phyloP scores from a whole-genome alignment of 2,113 vertebrate species.

The Sinosuthora webbiana region DNA sequence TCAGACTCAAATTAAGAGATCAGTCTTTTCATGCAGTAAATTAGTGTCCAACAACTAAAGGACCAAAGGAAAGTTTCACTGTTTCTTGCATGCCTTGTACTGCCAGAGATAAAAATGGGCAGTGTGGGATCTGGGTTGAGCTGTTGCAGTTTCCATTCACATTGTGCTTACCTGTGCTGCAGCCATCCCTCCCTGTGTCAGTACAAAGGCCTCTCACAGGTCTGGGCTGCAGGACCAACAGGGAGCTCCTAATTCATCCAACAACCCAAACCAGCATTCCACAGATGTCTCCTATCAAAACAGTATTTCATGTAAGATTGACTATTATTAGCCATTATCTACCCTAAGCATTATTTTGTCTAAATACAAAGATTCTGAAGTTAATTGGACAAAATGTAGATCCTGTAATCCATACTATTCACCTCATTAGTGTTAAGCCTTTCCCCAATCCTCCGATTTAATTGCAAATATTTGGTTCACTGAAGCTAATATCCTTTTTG shows the following conservation, averaged over 20 bases:
- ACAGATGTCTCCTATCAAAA: not conserved
- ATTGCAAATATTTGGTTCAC: slow-evolving; percentile 67
- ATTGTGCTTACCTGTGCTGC: rapidly evolving
- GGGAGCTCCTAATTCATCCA: not conserved
- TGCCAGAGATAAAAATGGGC: not conserved
- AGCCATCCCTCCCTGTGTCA: rapidly evolving
- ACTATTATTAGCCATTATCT: slow-evolving; percentile 53
- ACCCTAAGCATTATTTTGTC: slow-evolving; percentile 28
- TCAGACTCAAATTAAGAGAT: not conserved
- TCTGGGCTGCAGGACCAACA: not conserved
- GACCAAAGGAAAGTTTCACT: not conserved
- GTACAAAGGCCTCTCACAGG: rapidly evolving
- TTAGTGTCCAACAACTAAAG: not conserved
- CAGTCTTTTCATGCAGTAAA: not conserved
- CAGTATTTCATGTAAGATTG: not conserved
- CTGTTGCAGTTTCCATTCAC: too few relatives aligned
- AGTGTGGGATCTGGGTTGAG: not conserved
- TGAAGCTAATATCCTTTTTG: slow-evolving; percentile 68
- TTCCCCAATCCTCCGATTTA: slow-evolving; percentile 63
- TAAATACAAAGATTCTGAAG: slow-evolving; percentile 49
- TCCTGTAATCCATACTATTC: slow-evolving; percentile 59
- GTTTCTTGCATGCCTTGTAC: not conserved
- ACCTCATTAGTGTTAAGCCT: slow-evolving; percentile 69
- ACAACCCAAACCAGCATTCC: not conserved
- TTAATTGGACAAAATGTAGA: slow-evolving; percentile 59